A percentile compares a stretch with the other conserved stretches of the same genome.
Evolutionary conservation across 2,113 vertebrate species (phyloP).

Genomic region (Pavo muticus): DNA sequence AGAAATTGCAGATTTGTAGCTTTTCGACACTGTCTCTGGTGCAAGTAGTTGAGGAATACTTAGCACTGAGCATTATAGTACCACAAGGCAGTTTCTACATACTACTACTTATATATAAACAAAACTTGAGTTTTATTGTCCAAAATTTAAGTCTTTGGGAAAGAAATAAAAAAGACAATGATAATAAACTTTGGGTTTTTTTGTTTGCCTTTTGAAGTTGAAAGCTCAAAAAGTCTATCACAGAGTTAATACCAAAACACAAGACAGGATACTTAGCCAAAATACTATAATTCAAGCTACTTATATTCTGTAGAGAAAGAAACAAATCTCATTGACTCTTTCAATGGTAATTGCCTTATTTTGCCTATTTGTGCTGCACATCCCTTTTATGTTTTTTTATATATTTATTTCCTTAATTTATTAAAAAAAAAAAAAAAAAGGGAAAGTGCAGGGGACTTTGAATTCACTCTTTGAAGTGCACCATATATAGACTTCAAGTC

Average conservation of each 20-base stretch:
- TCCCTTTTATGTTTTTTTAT: not conserved
- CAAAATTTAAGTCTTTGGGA: not conserved
- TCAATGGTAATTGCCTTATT: not conserved
- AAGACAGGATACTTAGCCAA: not conserved
- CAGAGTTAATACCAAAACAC: not conserved
- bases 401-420: not conserved
- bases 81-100: not conserved
- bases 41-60: not conserved
- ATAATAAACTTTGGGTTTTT: not conserved
- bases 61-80: not conserved
- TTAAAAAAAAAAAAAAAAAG: not conserved
- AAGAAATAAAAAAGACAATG: not conserved
- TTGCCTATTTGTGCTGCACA: not conserved
- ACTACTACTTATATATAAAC: not conserved
- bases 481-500: not conserved
- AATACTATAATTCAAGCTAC: not conserved
- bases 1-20: not conserved
- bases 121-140: not conserved
- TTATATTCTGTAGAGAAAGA: not conserved
- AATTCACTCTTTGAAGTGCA: not conserved
- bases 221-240: not conserved
- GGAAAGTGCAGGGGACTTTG: not conserved
- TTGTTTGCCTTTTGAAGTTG: not conserved
- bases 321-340: not conserved
- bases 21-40: not conserved